A percentile compares a stretch with the other conserved stretches of the same genome.
Evolutionary conservation across 2,888 invertebrate species (phyloP).

Genomic region (Dynastes tityus): DNA sequence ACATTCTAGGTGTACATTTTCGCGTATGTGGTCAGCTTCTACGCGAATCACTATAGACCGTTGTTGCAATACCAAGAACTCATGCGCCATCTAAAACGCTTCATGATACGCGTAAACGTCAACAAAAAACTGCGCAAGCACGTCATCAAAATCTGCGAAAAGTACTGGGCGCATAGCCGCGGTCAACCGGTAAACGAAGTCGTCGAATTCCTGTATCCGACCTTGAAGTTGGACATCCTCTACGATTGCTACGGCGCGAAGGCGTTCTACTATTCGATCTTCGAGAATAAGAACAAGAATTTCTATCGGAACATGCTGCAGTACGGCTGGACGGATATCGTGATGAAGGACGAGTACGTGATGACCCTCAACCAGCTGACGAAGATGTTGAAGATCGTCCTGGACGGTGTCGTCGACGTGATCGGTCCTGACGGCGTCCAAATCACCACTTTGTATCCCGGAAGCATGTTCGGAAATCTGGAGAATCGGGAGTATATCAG

Average conservation of each 20-base stretch:
- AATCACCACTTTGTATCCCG: slow-evolving; percentile 49
- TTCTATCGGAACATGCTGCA: slow-evolving; percentile 53
- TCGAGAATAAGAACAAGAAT: slow-evolving; percentile 40
- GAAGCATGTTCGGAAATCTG: slow-evolving; percentile 55
- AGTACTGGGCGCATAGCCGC: slow-evolving; percentile 48
- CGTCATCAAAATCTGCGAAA: slow-evolving; percentile 46
- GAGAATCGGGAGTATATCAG: slow-evolving; percentile 42
- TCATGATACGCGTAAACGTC: slow-evolving; percentile 47
- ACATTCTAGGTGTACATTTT: neutral
- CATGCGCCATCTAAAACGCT: slow-evolving; percentile 38
- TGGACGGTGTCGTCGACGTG: slow-evolving; percentile 51
- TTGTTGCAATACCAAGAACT: slow-evolving; percentile 50
- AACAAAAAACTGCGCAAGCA: slow-evolving; percentile 41
- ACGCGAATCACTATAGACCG: slow-evolving; percentile 8
- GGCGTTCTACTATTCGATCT: slow-evolving; percentile 39
- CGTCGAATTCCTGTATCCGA: slow-evolving; percentile 29
- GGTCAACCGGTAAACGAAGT: slow-evolving; percentile 37
- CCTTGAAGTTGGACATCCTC: slow-evolving; percentile 53
- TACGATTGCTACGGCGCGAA: slow-evolving; percentile 53
- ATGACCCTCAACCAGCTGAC: slow-evolving; percentile 52
- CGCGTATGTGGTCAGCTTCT: slow-evolving; percentile 30
- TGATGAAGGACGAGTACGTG: slow-evolving; percentile 47
- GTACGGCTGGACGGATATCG: slow-evolving; percentile 34
- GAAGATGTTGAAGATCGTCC: slow-evolving; percentile 39
- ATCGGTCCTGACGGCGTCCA: slow-evolving; percentile 52